Evolutionary conservation across 2,888 invertebrate species (phyloP).

Genomic region (Graphium colonna): DNA sequence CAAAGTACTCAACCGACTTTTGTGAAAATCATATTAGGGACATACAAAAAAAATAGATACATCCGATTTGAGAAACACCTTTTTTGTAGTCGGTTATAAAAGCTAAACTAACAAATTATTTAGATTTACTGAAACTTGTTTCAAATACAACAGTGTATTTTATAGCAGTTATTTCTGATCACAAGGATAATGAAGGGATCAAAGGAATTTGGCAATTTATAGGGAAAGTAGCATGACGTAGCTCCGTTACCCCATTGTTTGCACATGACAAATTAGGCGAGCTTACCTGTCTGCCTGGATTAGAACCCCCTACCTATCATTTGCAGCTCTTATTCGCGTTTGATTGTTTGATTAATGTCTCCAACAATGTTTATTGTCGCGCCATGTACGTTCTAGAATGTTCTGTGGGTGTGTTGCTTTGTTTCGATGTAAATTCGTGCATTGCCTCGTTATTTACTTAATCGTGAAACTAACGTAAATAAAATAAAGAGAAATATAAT

Average conservation of each 20-base stretch:
- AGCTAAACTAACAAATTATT: too few relatives aligned
- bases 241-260: conserved; percentile 68
- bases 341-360: conserved; percentile 29
- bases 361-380: conserved; percentile 3
- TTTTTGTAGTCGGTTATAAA: too few relatives aligned
- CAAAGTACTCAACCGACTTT: too few relatives aligned
- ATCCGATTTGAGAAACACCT: too few relatives aligned
- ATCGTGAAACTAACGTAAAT: too few relatives aligned
- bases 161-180: background rate
- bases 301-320: conserved; percentile 59
- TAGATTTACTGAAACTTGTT: too few relatives aligned
- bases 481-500: too few relatives aligned
- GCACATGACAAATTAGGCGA: conserved; percentile 74
- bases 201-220: background rate
- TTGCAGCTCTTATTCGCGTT: conserved; percentile 66
- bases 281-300: conserved; percentile 74
- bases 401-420: background rate
- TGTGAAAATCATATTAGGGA: too few relatives aligned
- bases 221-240: conserved; percentile 21
- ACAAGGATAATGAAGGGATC: background rate
- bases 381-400: background rate
- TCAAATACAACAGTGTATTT: too few relatives aligned
- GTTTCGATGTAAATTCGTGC: background rate
- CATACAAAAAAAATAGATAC: too few relatives aligned
- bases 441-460: background rate